Evolutionary conservation across 2,888 invertebrate genomes (phyloP).

Genomic region (Phlogophora meticulosa): DNA sequence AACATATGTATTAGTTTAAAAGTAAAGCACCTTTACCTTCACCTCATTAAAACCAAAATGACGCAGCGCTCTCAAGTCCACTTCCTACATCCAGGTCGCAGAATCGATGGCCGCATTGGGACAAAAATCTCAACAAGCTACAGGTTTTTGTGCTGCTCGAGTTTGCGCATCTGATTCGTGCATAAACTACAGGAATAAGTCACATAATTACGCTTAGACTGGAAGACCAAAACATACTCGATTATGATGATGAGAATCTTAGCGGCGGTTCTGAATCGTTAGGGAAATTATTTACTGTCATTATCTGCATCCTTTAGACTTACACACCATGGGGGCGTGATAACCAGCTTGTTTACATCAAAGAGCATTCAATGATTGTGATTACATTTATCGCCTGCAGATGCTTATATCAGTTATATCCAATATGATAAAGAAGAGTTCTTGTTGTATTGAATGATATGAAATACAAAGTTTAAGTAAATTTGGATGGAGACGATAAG

Average conservation of each 20-base stretch:
- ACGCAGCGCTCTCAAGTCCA: slow-evolving; percentile 35
- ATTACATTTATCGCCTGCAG: slow-evolving; percentile 22
- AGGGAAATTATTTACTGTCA: slow-evolving; percentile 12
- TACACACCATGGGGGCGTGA: slow-evolving; percentile 48
- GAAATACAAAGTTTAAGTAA: slow-evolving; percentile 10
- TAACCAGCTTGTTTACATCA: slow-evolving; percentile 33
- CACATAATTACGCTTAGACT: not conserved
- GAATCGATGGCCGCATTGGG: slow-evolving; percentile 60
- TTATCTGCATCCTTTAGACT: slow-evolving; percentile 21
- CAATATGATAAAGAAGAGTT: slow-evolving; percentile 6
- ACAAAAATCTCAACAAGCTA: slow-evolving; percentile 50
- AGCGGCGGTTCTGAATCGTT: not conserved
- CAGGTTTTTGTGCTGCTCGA: slow-evolving; percentile 37
- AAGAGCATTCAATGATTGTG: slow-evolving; percentile 17
- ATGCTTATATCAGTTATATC: slow-evolving; percentile 14
- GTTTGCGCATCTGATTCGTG: slow-evolving; percentile 43
- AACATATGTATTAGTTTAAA: not conserved
- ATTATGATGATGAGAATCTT: slow-evolving; percentile 3
- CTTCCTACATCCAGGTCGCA: slow-evolving; percentile 40
- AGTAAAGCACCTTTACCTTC: not conserved
- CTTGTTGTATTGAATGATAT: slow-evolving; percentile 8
- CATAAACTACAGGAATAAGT: slow-evolving; percentile 1
- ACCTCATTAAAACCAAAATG: slow-evolving; percentile 20
- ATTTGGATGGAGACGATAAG: not conserved
- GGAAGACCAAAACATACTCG: not conserved